Base-by-base conservation (phyloP, 2,888 invertebrate genomes). In the Nymphalis polychloros region DNA sequence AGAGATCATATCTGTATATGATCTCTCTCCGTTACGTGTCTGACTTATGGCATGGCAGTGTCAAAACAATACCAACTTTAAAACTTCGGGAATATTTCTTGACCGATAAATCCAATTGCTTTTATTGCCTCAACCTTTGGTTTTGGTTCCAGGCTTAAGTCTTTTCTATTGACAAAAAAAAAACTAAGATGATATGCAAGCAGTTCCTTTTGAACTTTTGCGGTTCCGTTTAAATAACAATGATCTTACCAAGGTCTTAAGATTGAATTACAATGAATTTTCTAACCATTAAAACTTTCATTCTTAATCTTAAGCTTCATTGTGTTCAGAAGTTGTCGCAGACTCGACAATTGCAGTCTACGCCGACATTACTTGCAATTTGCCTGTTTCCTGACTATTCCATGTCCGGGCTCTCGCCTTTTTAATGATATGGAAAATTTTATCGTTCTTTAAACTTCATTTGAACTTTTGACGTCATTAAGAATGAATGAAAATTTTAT, bases 341-440 rank as follows among this genome's bases (percentile, higher is more conserved):
- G 80, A 69, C 59, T 70, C 74, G 73, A 74, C 76, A 75, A 75
- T 69, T 74, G 76, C 76, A 77, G 64, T 63, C 76, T 74, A 75
- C 78, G 72, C 73, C 74, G 71, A 76, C 80, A 78, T 79, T 80
- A 80, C 83, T 76, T 82, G 84, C 84, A 82, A 81, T 82, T 84
- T 81, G 62, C 67, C 66, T 59, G 70, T 61, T 67, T 67, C 64
- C 64, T 69, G 41, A 62, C 53, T 68, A 70, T 65, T 73, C 70
- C 60, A 59, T 50, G 64, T 62, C 67, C 67, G 73, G 68, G 68
- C 52, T 65, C 67, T 70, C 67, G 68, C 62, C 71, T 67, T 67
- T 68, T 68, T 63, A 68, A 69, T 49, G 65, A 67, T 35, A 52
- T 52, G 71, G 64, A 62, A 67, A 71, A 67, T 67, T 67, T 69